Conservation (phyloP, 2,113 vertebrate genomes). For the Amphiprion percula region DNA sequence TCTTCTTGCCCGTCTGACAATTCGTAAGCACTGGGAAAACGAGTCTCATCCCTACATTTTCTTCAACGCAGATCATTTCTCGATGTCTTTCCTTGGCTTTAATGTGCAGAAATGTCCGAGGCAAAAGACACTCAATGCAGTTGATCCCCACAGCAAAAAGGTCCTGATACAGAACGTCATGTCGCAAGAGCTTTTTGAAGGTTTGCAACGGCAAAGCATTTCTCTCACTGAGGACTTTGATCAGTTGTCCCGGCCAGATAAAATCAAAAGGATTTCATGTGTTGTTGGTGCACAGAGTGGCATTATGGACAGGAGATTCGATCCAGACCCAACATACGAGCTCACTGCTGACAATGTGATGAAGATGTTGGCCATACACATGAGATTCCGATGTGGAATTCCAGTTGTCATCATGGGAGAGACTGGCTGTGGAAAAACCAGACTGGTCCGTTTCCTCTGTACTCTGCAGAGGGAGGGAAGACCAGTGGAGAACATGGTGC, state of each 20-base stretch:
- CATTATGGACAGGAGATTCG: constrained; percentile 59
- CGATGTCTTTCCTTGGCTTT: constrained; percentile 88
- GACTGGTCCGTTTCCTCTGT: constrained; percentile 86
- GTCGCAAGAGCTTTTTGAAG: constrained; percentile 69
- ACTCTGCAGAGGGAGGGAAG: constrained; percentile 78
- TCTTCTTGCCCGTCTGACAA: constrained; percentile 63
- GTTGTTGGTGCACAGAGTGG: constrained; percentile 82
- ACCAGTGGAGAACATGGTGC: constrained; percentile 82
- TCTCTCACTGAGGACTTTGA: constrained; percentile 85
- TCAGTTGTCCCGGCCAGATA: constrained; percentile 72
- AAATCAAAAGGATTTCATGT: constrained; percentile 82
- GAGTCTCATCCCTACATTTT: constrained; percentile 86
- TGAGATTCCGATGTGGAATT: constrained; percentile 86
- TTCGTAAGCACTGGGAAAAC: constrained; percentile 85
- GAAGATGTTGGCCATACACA: constrained; percentile 89
- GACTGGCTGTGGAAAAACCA: constrained; percentile 87
- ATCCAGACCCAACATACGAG: constrained; percentile 87
- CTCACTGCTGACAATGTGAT: constrained; percentile 87
- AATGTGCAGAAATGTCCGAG: constrained; percentile 50
- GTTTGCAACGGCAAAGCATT: constrained; percentile 77
- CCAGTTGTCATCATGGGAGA: constrained; percentile 88
- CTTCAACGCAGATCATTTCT: constrained; percentile 83
- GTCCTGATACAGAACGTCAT: constrained; percentile 81
- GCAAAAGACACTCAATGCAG: constrained; percentile 60
- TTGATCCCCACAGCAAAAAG: constrained; percentile 71